Percentiles rank a stretch among this genome's conserved stretches.
Evolutionary conservation across 1,140 invertebrate genomes (phyloP).

Genomic region (Drosophila varians): DNA sequence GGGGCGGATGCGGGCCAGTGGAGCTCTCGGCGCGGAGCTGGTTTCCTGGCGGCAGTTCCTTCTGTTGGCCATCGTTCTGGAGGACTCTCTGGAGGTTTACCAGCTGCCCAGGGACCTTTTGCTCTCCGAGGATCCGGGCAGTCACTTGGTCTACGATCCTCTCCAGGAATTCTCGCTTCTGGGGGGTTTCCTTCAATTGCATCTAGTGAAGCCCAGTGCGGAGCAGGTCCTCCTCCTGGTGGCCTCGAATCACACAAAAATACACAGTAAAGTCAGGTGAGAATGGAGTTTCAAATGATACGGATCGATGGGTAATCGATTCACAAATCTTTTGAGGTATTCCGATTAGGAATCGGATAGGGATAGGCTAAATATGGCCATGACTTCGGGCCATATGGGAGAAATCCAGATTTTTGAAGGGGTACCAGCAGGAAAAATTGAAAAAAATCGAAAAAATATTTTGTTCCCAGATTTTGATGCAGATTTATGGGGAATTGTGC

Average conservation of each 20-base stretch:
- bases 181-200: constrained; percentile 51
- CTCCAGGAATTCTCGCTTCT: constrained; percentile 67
- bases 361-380: too few species aligned
- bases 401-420: too few species aligned
- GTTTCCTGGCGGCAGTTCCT: constrained; percentile 64
- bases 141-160: constrained; percentile 43
- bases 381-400: too few species aligned
- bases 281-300: too few species aligned
- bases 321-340: too few species aligned
- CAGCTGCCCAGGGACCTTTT: constrained; percentile 53
- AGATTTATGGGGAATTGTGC: too few species aligned
- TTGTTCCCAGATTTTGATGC: too few species aligned
- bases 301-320: too few species aligned
- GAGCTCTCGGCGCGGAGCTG: constrained; percentile 42
- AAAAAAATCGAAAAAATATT: too few species aligned
- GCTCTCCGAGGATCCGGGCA: constrained; percentile 14
- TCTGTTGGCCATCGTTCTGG: constrained; percentile 56
- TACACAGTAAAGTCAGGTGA: constrained; percentile 52
- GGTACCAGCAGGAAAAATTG: too few species aligned
- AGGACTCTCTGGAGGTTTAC: constrained; percentile 65
- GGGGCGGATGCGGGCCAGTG: constrained; percentile 30
- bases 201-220: constrained; percentile 52
- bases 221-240: constrained; percentile 61
- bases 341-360: too few species aligned
- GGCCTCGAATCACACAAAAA: constrained; percentile 49